Conservation (phyloP, 2,888 invertebrate genomes). For the Cancer borealis region DNA sequence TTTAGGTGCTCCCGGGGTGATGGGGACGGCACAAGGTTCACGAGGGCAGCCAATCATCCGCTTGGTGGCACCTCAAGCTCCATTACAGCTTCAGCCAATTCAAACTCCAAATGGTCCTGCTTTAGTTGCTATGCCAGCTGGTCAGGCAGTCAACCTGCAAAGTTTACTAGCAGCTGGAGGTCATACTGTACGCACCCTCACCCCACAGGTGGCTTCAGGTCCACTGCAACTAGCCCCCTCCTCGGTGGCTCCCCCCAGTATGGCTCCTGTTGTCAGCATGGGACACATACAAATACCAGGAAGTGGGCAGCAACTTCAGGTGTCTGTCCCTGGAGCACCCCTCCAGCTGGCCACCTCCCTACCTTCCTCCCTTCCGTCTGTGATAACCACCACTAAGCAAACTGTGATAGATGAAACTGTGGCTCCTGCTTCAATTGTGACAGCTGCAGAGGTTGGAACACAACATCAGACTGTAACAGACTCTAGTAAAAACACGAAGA, state of each 20-base stretch:
- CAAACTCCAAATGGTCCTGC: slow-evolving; percentile 82
- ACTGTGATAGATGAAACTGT: slow-evolving; percentile 74
- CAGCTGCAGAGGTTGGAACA: slow-evolving; percentile 59
- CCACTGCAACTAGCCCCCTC: slow-evolving; percentile 74
- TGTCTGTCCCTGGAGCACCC: slow-evolving; percentile 66
- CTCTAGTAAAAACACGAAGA: slow-evolving; percentile 72
- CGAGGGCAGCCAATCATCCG: slow-evolving; percentile 78
- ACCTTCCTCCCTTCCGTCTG: slow-evolving; percentile 76
- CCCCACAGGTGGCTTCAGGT: slow-evolving; percentile 72
- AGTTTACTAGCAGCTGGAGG: slow-evolving; percentile 70
- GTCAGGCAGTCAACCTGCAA: slow-evolving; percentile 76
- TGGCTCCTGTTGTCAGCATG: slow-evolving; percentile 70
- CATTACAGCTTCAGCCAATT: slow-evolving; percentile 81
- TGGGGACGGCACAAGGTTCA: slow-evolving; percentile 72
- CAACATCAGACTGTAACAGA: slow-evolving; percentile 71
- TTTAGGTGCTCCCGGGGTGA: slow-evolving; percentile 70
- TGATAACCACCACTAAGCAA: slow-evolving; percentile 76
- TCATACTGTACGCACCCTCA: slow-evolving; percentile 71
- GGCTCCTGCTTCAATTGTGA: slow-evolving; percentile 67
- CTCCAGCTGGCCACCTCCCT: slow-evolving; percentile 73
- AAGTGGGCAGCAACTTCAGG: slow-evolving; percentile 72
- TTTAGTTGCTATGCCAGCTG: slow-evolving; percentile 80
- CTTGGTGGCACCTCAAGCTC: slow-evolving; percentile 79
- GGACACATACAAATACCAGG: slow-evolving; percentile 71
- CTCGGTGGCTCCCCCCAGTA: slow-evolving; percentile 65